A percentile compares a stretch with the other conserved stretches of the same genome.
Conservation (phyloP, 1,140 invertebrate genomes). For the Leptinotarsa undecemlineata region DNA sequence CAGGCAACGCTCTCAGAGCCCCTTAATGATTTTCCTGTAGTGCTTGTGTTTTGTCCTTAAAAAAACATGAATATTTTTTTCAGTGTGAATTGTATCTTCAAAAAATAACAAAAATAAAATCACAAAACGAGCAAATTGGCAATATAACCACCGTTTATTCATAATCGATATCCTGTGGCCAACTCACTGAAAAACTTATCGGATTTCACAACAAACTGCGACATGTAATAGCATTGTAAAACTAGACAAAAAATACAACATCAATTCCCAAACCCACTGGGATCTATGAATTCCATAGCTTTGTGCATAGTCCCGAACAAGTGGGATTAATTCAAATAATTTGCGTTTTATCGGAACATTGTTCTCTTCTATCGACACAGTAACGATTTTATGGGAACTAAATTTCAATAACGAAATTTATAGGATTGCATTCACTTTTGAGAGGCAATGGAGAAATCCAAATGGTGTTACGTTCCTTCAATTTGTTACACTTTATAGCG, state of each 20-base stretch:
- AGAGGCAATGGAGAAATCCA: not conserved
- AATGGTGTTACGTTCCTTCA: too few relatives aligned
- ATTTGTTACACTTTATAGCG: too few relatives aligned
- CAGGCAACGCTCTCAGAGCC: too few relatives aligned
- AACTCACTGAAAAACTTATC: not conserved
- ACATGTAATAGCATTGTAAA: not conserved
- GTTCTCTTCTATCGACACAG: not conserved
- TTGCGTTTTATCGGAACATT: not conserved
- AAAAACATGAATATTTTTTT: too few relatives aligned
- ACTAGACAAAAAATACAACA: not conserved
- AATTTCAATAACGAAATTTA: not conserved
- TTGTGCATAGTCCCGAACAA: not conserved
- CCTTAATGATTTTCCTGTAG: too few relatives aligned
- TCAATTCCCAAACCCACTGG: not conserved
- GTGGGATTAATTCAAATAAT: constrained; percentile 3
- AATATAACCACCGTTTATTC: not conserved
- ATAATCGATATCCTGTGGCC: not conserved
- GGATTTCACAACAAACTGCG: not conserved
- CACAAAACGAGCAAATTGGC: not conserved
- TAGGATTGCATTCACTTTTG: not conserved
- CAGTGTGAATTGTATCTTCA: too few relatives aligned
- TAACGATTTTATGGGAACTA: not conserved
- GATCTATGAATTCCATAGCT: not conserved
- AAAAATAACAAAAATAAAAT: too few relatives aligned
- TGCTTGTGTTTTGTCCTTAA: too few relatives aligned